These are phyloP conservation scores for Rhinogobio ventralis DNA, from an alignment of 2,797 vertebrate genomes.

Conservation along the genomic window DNA sequence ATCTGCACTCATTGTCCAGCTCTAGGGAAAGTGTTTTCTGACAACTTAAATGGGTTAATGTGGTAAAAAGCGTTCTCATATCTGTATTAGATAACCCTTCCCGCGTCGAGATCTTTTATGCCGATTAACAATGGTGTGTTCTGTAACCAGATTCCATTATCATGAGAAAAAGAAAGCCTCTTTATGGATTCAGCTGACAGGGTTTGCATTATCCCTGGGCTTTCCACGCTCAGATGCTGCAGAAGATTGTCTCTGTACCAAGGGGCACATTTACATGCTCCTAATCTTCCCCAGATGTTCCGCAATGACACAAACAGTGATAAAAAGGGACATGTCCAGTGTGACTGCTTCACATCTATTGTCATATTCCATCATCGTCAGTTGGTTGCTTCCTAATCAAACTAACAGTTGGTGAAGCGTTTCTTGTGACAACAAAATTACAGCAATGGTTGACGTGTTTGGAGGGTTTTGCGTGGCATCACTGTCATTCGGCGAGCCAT, in stretches of 20 bases:
- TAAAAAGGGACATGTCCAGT: conserved; percentile 54
- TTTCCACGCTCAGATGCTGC: conserved; percentile 43
- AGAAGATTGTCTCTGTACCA: conserved; percentile 58
- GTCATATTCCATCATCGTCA: conserved; percentile 32
- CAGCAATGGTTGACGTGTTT: conserved; percentile 20
- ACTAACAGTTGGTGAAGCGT: conserved; percentile 50
- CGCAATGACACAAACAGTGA: conserved; percentile 56
- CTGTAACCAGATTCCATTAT: conserved; percentile 52
- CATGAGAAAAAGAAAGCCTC: conserved; percentile 50
- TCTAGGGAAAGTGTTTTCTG: conserved; percentile 31
- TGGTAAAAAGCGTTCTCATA: conserved; percentile 24
- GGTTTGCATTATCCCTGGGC: conserved; percentile 57
- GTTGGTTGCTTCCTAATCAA: conserved; percentile 46
- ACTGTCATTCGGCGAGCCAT: conserved; percentile 44
- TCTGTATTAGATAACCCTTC: conserved; percentile 16
- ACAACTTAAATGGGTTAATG: conserved; percentile 21
- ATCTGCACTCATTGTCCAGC: conserved; percentile 21
- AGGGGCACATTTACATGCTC: conserved; percentile 63
- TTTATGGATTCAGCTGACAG: conserved; percentile 55
- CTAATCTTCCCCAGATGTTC: conserved; percentile 64
- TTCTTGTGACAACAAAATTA: conserved; percentile 54
- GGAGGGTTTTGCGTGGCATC: conserved; percentile 30
- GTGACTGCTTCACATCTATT: conserved; percentile 45
- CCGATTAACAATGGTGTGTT: conserved; percentile 48
- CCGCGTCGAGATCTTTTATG: conserved; percentile 34